Conservation (phyloP, 2,113 vertebrate genomes). For the Symphodus melops region DNA sequence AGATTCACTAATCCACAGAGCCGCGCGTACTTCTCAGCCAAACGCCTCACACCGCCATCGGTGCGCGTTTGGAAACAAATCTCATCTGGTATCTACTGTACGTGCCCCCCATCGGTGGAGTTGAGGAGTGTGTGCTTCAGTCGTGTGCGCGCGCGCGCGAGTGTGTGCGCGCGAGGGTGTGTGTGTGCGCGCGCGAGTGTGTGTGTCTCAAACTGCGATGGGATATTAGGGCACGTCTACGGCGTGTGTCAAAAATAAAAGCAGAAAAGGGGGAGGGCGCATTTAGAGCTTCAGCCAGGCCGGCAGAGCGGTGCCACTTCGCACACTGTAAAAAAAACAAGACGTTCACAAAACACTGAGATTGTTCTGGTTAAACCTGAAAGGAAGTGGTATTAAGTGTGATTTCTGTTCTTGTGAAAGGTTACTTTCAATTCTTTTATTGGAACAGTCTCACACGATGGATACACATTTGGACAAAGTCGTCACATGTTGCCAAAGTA, state of each 20-base stretch:
- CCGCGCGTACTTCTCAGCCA: constrained; percentile 46
- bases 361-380: neutral
- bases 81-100: constrained; percentile 55
- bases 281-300: constrained; percentile 17
- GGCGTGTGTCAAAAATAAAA: constrained; percentile 46
- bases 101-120: constrained; percentile 38
- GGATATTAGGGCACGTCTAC: constrained; percentile 42
- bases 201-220: constrained; percentile 35
- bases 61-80: constrained; percentile 76
- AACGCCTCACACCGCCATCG: constrained; percentile 72
- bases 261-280: constrained; percentile 56
- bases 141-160: neutral
- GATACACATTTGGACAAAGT: too few species aligned
- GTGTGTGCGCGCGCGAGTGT: constrained; percentile 21
- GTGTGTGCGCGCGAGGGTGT: neutral
- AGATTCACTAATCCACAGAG: constrained; percentile 55
- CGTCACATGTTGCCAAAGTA: too few species aligned
- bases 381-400: neutral
- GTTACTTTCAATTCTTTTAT: neutral
- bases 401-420: neutral
- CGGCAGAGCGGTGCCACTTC: constrained; percentile 55
- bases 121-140: constrained; percentile 29
- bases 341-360: neutral
- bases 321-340: constrained; percentile 55
- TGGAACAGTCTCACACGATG: too few species aligned